A percentile compares a stretch with the other conserved stretches of the same genome.
These are phyloP conservation scores for Caenorhabditis wallacei DNA, from an alignment of 2,888 invertebrate species.

Conservation along the genomic window DNA sequence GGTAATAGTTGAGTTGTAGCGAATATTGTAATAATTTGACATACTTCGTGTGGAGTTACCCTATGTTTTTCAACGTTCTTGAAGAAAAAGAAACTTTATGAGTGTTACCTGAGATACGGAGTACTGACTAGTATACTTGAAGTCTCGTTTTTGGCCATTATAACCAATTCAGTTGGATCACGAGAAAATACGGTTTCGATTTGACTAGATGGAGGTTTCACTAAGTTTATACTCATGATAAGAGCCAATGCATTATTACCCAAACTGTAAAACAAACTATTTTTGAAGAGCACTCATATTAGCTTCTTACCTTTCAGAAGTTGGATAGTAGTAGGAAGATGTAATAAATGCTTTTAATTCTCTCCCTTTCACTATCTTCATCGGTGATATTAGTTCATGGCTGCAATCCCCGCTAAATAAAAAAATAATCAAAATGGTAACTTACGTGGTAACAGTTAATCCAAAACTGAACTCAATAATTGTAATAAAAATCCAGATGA, in stretches of 20 bases:
- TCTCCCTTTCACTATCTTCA: neutral
- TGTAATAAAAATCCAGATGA: conserved; percentile 35
- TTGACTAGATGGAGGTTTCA: conserved; percentile 18
- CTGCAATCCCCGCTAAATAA: neutral
- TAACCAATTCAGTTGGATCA: conserved; percentile 42
- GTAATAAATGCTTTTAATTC: conserved; percentile 55
- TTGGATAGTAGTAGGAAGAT: conserved; percentile 60
- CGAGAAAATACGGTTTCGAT: conserved; percentile 28
- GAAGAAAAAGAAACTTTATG: neutral
- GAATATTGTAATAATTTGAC: conserved; percentile 64
- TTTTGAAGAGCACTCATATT: neutral
- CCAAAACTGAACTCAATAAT: conserved; percentile 38
- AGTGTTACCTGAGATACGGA: conserved; percentile 33
- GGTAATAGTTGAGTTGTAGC: conserved; percentile 62
- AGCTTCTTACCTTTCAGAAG: conserved; percentile 35
- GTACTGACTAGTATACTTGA: conserved; percentile 47
- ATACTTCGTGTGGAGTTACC: conserved; percentile 69
- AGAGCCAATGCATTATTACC: conserved; percentile 60
- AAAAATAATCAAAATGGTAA: neutral
- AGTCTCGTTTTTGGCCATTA: conserved; percentile 39
- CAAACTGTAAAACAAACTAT: conserved; percentile 13
- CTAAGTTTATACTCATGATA: conserved; percentile 53
- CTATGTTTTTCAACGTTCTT: conserved; percentile 25
- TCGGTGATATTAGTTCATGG: neutral
- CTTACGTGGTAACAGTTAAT: conserved; percentile 20